Conservation (phyloP, 2,797 vertebrate genomes). For the Cheirogaleus major region DNA sequence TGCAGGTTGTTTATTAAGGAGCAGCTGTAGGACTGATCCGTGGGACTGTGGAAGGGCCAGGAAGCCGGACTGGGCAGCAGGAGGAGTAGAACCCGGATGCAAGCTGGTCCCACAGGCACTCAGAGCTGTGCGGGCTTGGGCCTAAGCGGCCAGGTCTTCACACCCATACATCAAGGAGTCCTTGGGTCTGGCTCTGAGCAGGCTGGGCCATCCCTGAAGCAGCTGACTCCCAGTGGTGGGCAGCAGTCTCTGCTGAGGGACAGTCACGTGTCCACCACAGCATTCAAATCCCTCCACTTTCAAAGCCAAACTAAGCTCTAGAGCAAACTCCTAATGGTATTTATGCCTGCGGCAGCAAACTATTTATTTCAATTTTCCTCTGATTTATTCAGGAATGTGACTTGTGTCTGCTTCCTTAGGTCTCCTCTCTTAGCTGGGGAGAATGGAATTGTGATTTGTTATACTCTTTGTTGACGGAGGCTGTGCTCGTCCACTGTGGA, state of each 20-base stretch:
- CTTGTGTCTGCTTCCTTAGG: neutral
- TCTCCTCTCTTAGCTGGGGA: neutral
- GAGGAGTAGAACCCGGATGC: accelerated
- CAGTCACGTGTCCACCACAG: neutral
- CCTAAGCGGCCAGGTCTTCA: neutral
- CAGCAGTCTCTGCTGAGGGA: accelerated
- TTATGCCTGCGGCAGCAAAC: neutral
- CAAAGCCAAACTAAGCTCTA: neutral
- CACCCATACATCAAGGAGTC: accelerated
- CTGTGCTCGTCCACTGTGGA: neutral
- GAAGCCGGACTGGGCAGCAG: neutral
- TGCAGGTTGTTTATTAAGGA: neutral
- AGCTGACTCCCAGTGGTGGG: neutral
- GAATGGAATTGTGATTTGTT: neutral
- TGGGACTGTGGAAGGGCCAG: neutral
- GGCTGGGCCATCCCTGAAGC: neutral
- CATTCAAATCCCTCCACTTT: neutral
- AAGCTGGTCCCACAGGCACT: neutral
- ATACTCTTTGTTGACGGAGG: neutral
- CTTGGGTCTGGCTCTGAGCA: neutral
- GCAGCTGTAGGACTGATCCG: accelerated
- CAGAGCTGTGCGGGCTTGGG: neutral
- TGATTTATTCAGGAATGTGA: neutral
- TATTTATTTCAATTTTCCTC: neutral
- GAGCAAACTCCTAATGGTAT: neutral